Base-by-base conservation (phyloP, 2,888 invertebrate species). In the Thymelicus sylvestris region DNA sequence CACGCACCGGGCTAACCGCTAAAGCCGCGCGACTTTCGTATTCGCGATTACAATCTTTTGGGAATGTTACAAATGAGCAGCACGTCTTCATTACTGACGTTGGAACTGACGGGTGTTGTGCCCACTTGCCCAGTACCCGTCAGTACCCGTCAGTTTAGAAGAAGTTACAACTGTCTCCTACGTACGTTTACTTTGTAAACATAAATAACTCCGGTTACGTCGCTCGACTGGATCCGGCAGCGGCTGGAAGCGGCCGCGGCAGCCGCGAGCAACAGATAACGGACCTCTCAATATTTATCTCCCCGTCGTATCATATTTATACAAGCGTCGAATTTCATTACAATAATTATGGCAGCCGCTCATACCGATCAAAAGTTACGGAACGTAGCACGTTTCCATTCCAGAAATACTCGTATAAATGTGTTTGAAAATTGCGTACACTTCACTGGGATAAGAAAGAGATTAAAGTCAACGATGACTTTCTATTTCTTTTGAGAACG, bases 31-130 rank as follows among this genome's bases (percentile, higher is more conserved):
- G 7, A 3, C 12, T 12, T 19, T 19, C 24, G 55, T 0, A 3
- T 1, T 7, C 24, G 19, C 24, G 10, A 55, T 55, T 8, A 55
- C 0, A 12, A 55, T 55, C 8, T 55, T 55, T 55, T 1, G 4
- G 55, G 24, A 55, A 55, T 24, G 24, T 24, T 24, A 55, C 0
- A 24, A 24, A 15, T 7, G 50, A 55, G 12, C 24, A 55, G 55
- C 55, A 31, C 55, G 10, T 55, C 55, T 55, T 55, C 55, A 55
- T 55, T 55, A 55, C 55, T 24, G 24, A 55, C 24, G 10, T 8
- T 52, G 7, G 7, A 8, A 52, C 52, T 15, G 52, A 19, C 19
- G 52, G 50, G 19, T 1, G 3, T 8, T 31, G 31, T 31, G 3
- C 31, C 4, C 31, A n/a, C 24, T 1, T 24, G 3, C 24, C 24